These are phyloP conservation scores for Eremobia ochroleuca DNA, from an alignment of 2,888 invertebrate genomes.

Conservation along the genomic window DNA sequence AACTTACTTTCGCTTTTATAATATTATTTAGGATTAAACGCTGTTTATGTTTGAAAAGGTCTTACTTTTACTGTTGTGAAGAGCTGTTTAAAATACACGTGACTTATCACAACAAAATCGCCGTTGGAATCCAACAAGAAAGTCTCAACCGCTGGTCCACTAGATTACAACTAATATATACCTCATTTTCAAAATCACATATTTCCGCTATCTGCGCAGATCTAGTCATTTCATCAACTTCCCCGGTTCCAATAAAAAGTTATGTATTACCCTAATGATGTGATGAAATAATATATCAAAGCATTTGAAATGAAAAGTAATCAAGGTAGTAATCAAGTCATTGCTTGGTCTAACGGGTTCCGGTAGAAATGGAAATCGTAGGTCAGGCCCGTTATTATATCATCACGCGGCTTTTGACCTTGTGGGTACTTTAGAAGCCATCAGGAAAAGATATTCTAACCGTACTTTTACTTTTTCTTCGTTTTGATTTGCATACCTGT, in stretches of 20 bases:
- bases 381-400: slow-evolving; percentile 72
- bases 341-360: slow-evolving; percentile 61
- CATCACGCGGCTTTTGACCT: slow-evolving; percentile 67
- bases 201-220: slow-evolving; percentile 51
- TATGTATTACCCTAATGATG: slow-evolving; percentile 46
- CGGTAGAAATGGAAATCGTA: slow-evolving; percentile 79
- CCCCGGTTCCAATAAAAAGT: slow-evolving; percentile 31
- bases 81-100: not conserved
- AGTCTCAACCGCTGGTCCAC: not conserved
- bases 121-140: not conserved
- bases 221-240: slow-evolving; percentile 43
- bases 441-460: slow-evolving; percentile 41
- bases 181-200: slow-evolving; percentile 47
- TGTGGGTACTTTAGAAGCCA: slow-evolving; percentile 52
- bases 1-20: no score
- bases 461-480: slow-evolving; percentile 65
- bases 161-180: slow-evolving; percentile 35
- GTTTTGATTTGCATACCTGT: slow-evolving; percentile 33
- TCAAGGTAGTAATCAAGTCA: slow-evolving; percentile 60
- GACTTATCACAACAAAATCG: not conserved
- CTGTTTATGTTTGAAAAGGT: not conserved
- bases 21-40: not conserved
- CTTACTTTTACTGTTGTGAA: not conserved
- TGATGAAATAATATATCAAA: slow-evolving; percentile 38
- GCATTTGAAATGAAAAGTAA: slow-evolving; percentile 66